Conservation (phyloP, 2,113 vertebrate species). For the Oreochromis tanganicae region DNA sequence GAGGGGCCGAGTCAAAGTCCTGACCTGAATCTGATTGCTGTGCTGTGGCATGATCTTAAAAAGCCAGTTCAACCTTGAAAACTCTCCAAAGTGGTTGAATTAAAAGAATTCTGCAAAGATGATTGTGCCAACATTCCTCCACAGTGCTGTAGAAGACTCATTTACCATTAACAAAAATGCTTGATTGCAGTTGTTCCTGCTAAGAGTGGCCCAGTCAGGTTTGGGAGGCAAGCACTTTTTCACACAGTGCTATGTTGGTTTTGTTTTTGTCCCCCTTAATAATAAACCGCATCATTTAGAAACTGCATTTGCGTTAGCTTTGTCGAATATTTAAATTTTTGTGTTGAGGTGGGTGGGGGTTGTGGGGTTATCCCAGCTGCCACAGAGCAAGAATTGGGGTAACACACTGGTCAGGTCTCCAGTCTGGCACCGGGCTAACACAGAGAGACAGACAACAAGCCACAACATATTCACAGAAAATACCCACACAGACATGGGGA, state of each 20-base stretch:
- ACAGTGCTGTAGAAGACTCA: neutral
- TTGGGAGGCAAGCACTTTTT: neutral
- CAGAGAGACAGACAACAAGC: neutral
- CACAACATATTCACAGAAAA: neutral
- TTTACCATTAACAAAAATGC: neutral
- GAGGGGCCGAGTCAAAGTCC: neutral
- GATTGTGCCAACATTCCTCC: neutral
- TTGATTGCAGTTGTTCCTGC: neutral
- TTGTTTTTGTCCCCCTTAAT: neutral
- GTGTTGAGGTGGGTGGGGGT: neutral
- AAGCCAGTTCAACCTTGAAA: neutral
- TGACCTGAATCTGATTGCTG: neutral
- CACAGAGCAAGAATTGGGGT: no score
- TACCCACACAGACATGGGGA: neutral
- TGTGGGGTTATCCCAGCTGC: neutral
- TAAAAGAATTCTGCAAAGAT: neutral
- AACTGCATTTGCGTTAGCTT: neutral
- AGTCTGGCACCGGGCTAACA: neutral
- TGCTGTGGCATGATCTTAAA: neutral
- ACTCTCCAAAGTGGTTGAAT: neutral
- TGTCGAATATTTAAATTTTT: neutral
- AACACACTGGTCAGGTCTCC: neutral
- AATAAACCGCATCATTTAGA: neutral
- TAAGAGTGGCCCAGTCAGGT: neutral
- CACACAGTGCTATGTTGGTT: neutral